These are phyloP conservation scores for Brachionus plicatilis DNA, from an alignment of 1,140 invertebrate genomes.

Conservation along the genomic window DNA sequence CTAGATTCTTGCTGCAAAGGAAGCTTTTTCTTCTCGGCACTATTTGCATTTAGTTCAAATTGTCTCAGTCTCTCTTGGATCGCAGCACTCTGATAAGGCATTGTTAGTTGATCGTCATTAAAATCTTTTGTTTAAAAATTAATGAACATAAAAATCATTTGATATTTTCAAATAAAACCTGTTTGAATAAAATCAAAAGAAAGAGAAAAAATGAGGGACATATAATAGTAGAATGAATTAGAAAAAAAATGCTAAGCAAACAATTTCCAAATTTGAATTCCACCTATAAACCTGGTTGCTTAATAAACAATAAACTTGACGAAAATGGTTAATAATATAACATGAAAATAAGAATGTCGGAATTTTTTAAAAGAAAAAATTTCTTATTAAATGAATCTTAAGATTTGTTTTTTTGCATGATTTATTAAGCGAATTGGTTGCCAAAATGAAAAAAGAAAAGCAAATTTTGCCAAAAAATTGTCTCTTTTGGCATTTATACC, in stretches of 20 bases:
- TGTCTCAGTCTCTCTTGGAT: constrained; percentile 6
- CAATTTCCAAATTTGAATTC: constrained; percentile 26
- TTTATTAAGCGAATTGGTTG: not conserved
- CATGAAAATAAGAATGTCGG: not conserved
- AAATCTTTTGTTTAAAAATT: constrained; percentile 21
- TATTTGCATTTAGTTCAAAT: not conserved
- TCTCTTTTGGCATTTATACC: not conserved
- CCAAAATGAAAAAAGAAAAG: not conserved
- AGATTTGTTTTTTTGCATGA: not conserved
- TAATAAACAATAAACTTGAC: constrained; percentile 1
- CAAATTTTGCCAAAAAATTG: not conserved
- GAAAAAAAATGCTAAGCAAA: not conserved
- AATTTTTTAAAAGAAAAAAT: not conserved
- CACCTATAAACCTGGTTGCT: constrained; percentile 22
- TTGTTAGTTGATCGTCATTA: constrained; percentile 1
- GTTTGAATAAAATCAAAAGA: not conserved
- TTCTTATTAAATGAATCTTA: not conserved
- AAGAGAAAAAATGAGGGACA: not conserved
- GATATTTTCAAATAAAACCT: constrained; percentile 2
- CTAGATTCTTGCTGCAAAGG: not conserved
- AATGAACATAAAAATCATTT: not conserved
- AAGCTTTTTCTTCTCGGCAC: not conserved
- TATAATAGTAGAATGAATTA: not conserved
- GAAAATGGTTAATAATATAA: not conserved
- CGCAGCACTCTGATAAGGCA: constrained; percentile 14